Evolutionary conservation across 2,113 vertebrate genomes (phyloP), one percentile per base, ranked within the genome.

Genomic region (Etia nguti): DNA sequence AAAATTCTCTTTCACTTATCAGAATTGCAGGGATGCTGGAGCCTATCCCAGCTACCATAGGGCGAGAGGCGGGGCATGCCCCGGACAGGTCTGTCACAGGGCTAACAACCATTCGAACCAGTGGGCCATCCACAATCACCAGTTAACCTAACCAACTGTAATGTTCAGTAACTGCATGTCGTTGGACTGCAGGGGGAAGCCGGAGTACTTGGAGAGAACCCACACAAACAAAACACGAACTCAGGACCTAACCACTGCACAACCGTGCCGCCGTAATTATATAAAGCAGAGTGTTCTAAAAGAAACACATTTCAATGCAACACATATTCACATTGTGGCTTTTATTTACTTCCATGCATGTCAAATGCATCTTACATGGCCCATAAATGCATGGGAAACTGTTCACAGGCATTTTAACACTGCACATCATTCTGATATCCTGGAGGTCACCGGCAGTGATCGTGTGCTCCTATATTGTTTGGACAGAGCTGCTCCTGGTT

Each of bases 361-460:
- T 50, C 10, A 20, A 24, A 3, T 48, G 43, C 24, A 20, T 50
- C 43, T 11, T 31, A 75, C 43, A 31, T 0, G 43, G 43, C 43
- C 70, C 70, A 2, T 20, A 12, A 0, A 20, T 75, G 70, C 24
- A 43, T 0, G 2, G 38, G 4, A 0, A 29, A 75, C 10, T 31
- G 43, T 48, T 75, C 10, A 75, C 70, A 50, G 70, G 10, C 10
- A 48, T 29, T 62, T 36, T n/a, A 36, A n/a, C 24, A 24, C 0
- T 46, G 38, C 13, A 5, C 22, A 48, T 29, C 41, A 2, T 75
- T 26, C 68, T 75, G 43, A 48, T 29, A 75, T 48, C 43, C 38
- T 29, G 24, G 70, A 31, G 70, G 43, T 8, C 70, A 31, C 10
- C 5, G 10, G 20, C 6, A 38, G 6, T 38, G 10, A 50, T 10